Evolutionary conservation across 23 tunicate species (phyloP).

Genomic region (Trididemnum clinides): DNA sequence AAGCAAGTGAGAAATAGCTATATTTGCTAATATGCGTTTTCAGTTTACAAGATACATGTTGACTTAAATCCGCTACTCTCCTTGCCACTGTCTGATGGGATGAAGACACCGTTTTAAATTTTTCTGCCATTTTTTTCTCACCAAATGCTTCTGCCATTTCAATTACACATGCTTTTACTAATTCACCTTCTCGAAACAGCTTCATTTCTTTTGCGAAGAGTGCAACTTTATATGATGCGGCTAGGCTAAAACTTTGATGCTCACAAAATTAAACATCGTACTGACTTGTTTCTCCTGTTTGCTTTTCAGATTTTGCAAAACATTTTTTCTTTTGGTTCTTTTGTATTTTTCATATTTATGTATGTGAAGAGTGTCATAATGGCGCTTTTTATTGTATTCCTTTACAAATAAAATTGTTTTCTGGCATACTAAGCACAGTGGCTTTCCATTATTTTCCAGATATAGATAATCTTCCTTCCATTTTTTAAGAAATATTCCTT

Average conservation of each 20-base stretch:
- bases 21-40: constrained; percentile 18
- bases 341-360: no score
- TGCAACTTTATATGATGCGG: constrained; percentile 33
- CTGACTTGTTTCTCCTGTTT: constrained; percentile 26
- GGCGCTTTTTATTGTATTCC: neutral
- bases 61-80: neutral
- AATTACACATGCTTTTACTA: constrained; percentile 14
- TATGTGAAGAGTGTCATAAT: constrained; percentile 3
- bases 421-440: constrained; percentile 10
- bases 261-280: constrained; percentile 23
- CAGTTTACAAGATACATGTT: constrained; percentile 21
- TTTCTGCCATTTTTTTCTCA: constrained; percentile 14
- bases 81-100: constrained; percentile 24
- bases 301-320: neutral
- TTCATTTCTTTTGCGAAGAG: constrained; percentile 12
- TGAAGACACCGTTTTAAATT: constrained; percentile 27
- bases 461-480: no score
- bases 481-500: no score
- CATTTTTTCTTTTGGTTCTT: no score
- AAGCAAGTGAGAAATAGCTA: constrained; percentile 26
- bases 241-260: constrained; percentile 5
- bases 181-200: constrained; percentile 35
- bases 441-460: no score
- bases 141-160: constrained; percentile 20
- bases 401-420: neutral